phyloP scores from a whole-genome alignment of 2,888 invertebrate species.

The Ophion costatus region DNA sequence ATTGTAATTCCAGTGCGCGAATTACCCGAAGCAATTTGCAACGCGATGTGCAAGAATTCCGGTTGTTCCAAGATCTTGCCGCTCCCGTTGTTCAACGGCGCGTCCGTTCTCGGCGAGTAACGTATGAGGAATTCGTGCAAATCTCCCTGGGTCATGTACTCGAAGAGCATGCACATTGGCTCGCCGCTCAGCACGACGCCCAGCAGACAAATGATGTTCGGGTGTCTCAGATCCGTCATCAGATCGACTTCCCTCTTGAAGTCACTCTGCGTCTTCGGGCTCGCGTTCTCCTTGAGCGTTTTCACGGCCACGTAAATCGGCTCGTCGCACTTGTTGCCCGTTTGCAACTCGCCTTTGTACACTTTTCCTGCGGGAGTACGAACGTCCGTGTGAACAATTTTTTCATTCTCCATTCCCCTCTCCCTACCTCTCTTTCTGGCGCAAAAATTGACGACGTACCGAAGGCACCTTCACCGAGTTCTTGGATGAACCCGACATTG shows the following conservation, averaged over 20 bases:
- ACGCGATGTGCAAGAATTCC: conserved; percentile 95
- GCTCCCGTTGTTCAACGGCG: conserved; percentile 86
- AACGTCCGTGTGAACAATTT: conserved; percentile 8
- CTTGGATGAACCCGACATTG: conserved; percentile 94
- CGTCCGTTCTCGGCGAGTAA: conserved; percentile 90
- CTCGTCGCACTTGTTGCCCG: conserved; percentile 85
- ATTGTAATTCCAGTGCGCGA: not conserved
- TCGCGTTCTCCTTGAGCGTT: conserved; percentile 96
- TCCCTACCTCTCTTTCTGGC: too few species aligned
- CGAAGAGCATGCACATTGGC: conserved; percentile 98
- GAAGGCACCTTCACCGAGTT: conserved; percentile 98
- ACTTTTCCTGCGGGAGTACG: conserved; percentile 88
- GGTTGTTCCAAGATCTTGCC: conserved; percentile 91
- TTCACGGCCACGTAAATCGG: conserved; percentile 95
- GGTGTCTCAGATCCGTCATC: conserved; percentile 97
- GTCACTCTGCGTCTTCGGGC: conserved; percentile 95
- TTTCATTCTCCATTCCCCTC: too few species aligned
- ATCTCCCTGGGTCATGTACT: conserved; percentile 98
- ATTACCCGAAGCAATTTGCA: conserved; percentile 91
- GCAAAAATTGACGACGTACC: conserved; percentile 84
- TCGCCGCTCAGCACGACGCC: conserved; percentile 96
- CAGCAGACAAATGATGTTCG: conserved; percentile 97
- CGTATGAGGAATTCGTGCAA: conserved; percentile 97
- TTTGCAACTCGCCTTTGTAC: conserved; percentile 95
- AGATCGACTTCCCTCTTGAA: conserved; percentile 97